phyloP scores from a whole-genome alignment of 2,888 invertebrate genomes.

The Crossocerus cetratus region DNA sequence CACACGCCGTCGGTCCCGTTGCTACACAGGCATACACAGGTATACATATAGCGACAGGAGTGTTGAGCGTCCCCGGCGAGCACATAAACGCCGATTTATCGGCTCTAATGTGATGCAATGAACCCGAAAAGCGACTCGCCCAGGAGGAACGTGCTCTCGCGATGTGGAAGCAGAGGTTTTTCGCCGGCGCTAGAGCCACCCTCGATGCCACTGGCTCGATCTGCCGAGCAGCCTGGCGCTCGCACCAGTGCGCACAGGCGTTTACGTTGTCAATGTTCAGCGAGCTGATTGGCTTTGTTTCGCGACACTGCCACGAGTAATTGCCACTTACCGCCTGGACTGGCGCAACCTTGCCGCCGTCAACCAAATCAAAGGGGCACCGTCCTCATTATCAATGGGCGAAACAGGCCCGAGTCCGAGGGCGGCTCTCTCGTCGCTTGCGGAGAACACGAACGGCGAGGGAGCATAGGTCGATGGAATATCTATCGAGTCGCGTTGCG shows the following conservation, averaged over 20 bases:
- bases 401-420: too few species aligned
- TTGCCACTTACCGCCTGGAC: too few species aligned
- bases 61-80: not conserved
- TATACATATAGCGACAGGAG: conserved; percentile 18
- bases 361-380: too few species aligned
- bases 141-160: not conserved
- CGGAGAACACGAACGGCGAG: not conserved
- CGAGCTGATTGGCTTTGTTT: conserved; percentile 3
- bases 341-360: too few species aligned
- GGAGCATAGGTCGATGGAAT: conserved; percentile 12
- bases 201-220: too few species aligned
- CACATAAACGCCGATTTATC: conserved; percentile 45
- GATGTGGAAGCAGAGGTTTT: not conserved
- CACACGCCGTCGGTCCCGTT: conserved; percentile 16
- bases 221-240: not conserved
- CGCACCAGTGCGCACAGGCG: not conserved
- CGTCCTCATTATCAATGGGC: too few species aligned
- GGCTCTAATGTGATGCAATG: conserved; percentile 30
- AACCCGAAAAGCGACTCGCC: conserved; percentile 35
- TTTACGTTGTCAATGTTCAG: not conserved
- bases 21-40: conserved; percentile 26
- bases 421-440: too few species aligned
- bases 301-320: not conserved
- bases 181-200: too few species aligned
- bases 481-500: conserved; percentile 50